Evolutionary conservation across 2,888 invertebrate species (phyloP).

Genomic region (Ennomos quercinarius): DNA sequence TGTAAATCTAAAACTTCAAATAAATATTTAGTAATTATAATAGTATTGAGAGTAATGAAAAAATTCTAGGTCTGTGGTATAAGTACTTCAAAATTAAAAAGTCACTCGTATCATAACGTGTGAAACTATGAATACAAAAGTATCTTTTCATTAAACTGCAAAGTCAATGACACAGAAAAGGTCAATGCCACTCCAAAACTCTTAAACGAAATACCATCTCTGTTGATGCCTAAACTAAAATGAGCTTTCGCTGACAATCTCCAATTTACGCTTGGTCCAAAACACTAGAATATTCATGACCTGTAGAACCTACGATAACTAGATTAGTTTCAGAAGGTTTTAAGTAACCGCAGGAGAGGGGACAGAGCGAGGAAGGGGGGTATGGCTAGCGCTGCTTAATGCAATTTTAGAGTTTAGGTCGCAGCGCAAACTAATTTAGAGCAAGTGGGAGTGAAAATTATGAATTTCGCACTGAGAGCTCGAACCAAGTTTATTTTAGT

Average conservation of each 20-base stretch:
- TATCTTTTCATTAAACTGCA: no score
- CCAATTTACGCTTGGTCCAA: background rate
- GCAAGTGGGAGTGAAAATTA: slow-evolving; percentile 14
- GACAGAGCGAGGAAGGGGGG: background rate
- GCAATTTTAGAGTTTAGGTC: slow-evolving; percentile 23
- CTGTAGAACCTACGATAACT: slow-evolving; percentile 12
- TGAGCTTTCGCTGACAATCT: background rate
- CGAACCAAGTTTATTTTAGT: background rate
- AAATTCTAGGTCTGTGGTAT: no score
- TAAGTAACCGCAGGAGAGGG: slow-evolving; percentile 13
- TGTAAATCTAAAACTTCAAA: no score
- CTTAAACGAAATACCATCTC: no score
- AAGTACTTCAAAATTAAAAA: no score
- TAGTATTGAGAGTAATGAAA: no score
- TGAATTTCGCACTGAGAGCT: slow-evolving; percentile 10
- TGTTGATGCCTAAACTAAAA: no score
- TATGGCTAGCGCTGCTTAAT: slow-evolving; percentile 8
- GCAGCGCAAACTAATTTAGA: slow-evolving; percentile 23
- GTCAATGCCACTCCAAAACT: no score
- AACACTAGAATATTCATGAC: slow-evolving; percentile 24
- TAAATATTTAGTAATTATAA: no score
- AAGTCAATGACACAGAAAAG: no score
- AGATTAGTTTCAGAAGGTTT: slow-evolving; percentile 19
- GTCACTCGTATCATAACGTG: no score
- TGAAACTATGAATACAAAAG: no score